phyloP scores from a whole-genome alignment of 2,888 invertebrate species.

The Drosophila maculinotata region DNA sequence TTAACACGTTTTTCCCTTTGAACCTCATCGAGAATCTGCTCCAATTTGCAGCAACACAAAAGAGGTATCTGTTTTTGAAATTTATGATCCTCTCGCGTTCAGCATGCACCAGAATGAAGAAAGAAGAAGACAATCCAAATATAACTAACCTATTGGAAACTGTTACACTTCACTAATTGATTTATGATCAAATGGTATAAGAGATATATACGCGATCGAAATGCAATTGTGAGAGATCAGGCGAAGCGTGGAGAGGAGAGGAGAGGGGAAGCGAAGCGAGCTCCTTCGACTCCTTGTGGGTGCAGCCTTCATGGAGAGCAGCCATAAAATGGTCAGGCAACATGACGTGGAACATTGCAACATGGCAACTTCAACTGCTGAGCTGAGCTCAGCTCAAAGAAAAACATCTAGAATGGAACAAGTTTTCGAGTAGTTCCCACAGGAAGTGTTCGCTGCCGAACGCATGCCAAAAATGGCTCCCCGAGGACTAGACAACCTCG shows the following conservation, averaged over 20 bases:
- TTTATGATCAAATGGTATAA: slow-evolving; percentile 58
- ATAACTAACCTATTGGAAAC: slow-evolving; percentile 38
- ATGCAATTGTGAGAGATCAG: slow-evolving; percentile 32
- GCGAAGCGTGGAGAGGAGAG: neutral
- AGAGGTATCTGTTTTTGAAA: slow-evolving; percentile 56
- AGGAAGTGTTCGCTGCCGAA: slow-evolving; percentile 74
- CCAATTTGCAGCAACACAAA: slow-evolving; percentile 67
- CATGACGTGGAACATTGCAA: slow-evolving; percentile 53
- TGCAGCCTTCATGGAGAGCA: slow-evolving; percentile 44
- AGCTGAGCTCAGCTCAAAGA: slow-evolving; percentile 1
- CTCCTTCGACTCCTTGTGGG: slow-evolving; percentile 47
- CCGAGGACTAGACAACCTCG: slow-evolving; percentile 70
- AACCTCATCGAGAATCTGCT: slow-evolving; percentile 33
- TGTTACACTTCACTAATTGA: slow-evolving; percentile 71
- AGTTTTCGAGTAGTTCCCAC: slow-evolving; percentile 70
- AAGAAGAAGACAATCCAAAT: slow-evolving; percentile 13
- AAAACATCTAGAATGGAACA: slow-evolving; percentile 54
- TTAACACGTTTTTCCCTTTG: slow-evolving; percentile 39
- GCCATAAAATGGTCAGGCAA: slow-evolving; percentile 46
- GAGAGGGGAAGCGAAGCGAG: neutral
- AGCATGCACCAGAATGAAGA: slow-evolving; percentile 41
- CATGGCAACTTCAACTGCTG: slow-evolving; percentile 10
- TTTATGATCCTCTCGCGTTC: slow-evolving; percentile 61
- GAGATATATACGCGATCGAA: slow-evolving; percentile 40
- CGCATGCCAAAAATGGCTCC: slow-evolving; percentile 77